Base-by-base conservation (phyloP, 2,888 invertebrate genomes). In the Euzophera pinguis region DNA sequence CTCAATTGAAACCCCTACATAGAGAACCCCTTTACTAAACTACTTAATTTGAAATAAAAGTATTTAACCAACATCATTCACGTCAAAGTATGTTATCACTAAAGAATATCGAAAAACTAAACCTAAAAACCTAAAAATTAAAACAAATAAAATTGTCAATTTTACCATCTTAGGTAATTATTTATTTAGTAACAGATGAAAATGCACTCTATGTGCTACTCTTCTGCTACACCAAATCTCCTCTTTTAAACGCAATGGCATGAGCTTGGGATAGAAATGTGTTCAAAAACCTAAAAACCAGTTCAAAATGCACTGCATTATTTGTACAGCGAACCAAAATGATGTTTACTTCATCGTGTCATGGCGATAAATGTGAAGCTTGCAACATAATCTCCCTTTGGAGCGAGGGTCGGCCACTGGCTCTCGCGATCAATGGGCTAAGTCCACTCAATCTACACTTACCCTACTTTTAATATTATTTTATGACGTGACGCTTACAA, bases 391-490 rank as follows among this genome's bases (percentile, higher is more conserved):
- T 79, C 76, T 63, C 65, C 62, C 60, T 59, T 70, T 58, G 57
- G 53, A 39, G 54, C 54, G 69, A 62, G 67, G 63, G 62, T 72
- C 63, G 76, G 75, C 75, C 76, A 78, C 69, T 70, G 72, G 71
- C 67, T 61, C 69, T 64, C 67, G 58, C 59, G 65, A 67, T 73
- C 76, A 77, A 75, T 72, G 71, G 69, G 62, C 68, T 74, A 70
- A 78, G 70, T 71, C 66, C 67, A 58, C 62, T 39, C 49, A 39
- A 38, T 50, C 49, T 32, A 69, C 69, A 63, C 67, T 74, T 65
- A 71, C 73, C 66, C 65, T 69, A 68, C 70, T 75, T 70, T 61
- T 70, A 60, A 69, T 69, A 71, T 72, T 70, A 72, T 77, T 73
- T 69, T 69, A 57, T 63, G 66, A 39, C 16, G 29, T 14, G 13